These are phyloP conservation scores for Actias luna DNA, from an alignment of 2,888 invertebrate species.

Conservation along the genomic window DNA sequence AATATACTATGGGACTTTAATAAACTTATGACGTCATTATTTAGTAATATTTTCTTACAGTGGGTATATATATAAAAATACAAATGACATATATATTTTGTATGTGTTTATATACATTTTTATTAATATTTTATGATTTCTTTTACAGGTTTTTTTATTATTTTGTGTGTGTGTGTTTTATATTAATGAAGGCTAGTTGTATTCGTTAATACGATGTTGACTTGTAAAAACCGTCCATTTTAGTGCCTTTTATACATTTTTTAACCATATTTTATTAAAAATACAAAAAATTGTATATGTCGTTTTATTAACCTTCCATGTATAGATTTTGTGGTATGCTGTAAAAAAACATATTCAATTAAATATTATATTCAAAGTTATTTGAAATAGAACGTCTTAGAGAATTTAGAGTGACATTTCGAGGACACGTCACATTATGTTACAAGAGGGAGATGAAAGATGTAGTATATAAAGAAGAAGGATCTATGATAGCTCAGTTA, in stretches of 20 bases:
- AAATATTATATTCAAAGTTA: neutral
- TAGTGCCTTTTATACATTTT: constrained; percentile 33
- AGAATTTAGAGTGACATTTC: too few species aligned
- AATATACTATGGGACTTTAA: neutral
- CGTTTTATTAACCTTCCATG: constrained; percentile 32
- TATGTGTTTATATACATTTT: neutral
- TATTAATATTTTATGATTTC: neutral
- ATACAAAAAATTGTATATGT: constrained; percentile 20
- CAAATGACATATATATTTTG: neutral
- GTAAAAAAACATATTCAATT: constrained; percentile 6
- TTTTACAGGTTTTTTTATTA: neutral
- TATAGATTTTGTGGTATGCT: constrained; percentile 37
- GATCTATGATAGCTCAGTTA: too few species aligned
- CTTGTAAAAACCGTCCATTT: constrained; percentile 24
- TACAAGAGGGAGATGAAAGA: too few species aligned
- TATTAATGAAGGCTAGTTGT: neutral
- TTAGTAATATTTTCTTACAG: neutral
- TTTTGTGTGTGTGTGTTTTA: neutral
- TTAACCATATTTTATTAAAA: constrained; percentile 26
- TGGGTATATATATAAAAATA: neutral
- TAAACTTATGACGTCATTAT: neutral
- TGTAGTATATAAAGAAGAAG: too few species aligned
- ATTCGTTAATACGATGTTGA: neutral
- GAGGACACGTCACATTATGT: too few species aligned
- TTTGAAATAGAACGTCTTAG: too few species aligned